Evolutionary conservation across 1,140 invertebrate species (phyloP).

Genomic region (Cyclina sinensis): DNA sequence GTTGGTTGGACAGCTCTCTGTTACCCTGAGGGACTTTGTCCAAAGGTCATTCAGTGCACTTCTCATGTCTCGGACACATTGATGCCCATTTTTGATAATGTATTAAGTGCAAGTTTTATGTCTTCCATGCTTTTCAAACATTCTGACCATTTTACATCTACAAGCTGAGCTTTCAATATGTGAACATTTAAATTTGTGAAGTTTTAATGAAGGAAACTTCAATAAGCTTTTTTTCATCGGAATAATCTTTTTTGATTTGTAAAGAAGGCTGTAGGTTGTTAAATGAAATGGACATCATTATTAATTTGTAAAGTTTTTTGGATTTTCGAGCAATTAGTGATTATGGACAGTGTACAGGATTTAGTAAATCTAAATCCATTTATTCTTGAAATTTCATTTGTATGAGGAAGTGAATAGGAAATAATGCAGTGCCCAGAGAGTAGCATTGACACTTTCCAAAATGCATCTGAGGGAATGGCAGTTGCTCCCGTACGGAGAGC

Average conservation of each 20-base stretch:
- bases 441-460: not conserved
- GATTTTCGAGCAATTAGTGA: no score
- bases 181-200: not conserved
- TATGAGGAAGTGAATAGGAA: no score
- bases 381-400: no score
- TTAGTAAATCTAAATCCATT: no score
- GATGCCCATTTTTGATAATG: slow-evolving; percentile 22
- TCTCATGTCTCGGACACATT: slow-evolving; percentile 2
- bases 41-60: slow-evolving; percentile 53
- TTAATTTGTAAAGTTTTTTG: no score
- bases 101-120: slow-evolving; percentile 24
- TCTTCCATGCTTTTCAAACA: not conserved
- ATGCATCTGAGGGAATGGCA: not conserved
- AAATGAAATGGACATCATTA: no score
- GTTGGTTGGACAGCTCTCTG: not conserved
- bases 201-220: no score
- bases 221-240: no score
- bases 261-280: no score
- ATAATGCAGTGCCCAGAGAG: not conserved
- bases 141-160: not conserved
- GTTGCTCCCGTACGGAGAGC: not conserved
- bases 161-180: not conserved
- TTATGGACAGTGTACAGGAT: no score
- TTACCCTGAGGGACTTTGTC: slow-evolving; percentile 47
- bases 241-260: no score